Base-by-base conservation (phyloP, 2,888 invertebrate genomes). In the Terebella lapidaria region DNA sequence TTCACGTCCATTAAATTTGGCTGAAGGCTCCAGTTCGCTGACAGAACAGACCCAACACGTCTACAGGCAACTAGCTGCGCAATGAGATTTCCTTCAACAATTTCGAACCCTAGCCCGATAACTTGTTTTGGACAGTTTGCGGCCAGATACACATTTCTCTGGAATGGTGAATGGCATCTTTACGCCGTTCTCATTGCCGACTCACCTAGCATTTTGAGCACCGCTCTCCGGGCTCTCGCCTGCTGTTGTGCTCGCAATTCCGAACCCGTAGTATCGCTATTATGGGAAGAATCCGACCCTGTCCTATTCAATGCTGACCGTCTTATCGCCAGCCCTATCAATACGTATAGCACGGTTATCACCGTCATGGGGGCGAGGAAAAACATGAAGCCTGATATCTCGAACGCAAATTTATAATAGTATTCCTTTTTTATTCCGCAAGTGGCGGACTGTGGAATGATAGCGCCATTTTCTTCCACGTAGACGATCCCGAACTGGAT, bases 281-380 rank as follows among this genome's bases (percentile, higher is more conserved):
- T 35, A 29, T 61, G 49, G 0, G 63, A 61, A 10, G 58, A 27
- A 29, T 65, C 61, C 3, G 61, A 59, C 5, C 51, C 61, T 10
- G 57, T 46, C 22, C 65, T 30, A 10, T 58, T 57, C 25, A 57
- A 26, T 15, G 62, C 49, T 3, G 69, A 69, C 26, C 61, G 49
- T 2, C 64, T 57, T n/a, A 79, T 72, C 26, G 76, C 74, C 3
- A 77, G 59, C 0, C 79, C 81, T 55, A 82, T 83, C 28, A 78
- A 63, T 18, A 75, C 71, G 74, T 93, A 93, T 63, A 93, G 82
- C 65, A 91, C 88, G 30, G 84, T 87, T 75, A 93, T 91, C 63
- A 92, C 84, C 30, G 89, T 89, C 91, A 93, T 91, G 1, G 92
- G 93, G 49, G 88, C 86, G 45, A 91, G 86, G 78, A 93, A 93